phyloP scores from a whole-genome alignment of 2,113 vertebrate species.

The Thalassarche chlororhynchos region DNA sequence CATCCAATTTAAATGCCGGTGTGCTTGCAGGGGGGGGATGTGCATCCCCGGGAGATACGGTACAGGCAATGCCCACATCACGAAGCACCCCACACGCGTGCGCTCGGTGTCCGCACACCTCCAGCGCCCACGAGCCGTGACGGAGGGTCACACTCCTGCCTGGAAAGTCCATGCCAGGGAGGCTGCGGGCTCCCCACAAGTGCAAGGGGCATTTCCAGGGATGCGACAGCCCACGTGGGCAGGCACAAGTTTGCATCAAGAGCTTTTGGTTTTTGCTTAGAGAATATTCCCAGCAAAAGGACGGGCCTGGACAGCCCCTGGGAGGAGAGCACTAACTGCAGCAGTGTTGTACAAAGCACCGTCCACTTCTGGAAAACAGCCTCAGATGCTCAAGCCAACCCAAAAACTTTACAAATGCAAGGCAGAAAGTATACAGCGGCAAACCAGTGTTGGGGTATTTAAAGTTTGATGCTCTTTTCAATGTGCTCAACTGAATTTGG shows the following conservation, averaged over 20 bases:
- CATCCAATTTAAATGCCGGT: fast-evolving
- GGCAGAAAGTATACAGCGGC: not conserved
- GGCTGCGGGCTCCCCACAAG: not conserved
- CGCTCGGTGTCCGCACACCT: fast-evolving
- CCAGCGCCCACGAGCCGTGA: not conserved
- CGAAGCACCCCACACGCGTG: fast-evolving
- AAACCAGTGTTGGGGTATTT: fast-evolving
- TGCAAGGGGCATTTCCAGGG: not conserved
- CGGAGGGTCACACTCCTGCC: not conserved
- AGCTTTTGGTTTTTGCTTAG: not conserved
- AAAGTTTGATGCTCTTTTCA: not conserved
- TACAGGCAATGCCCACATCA: not conserved
- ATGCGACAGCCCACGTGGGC: fast-evolving
- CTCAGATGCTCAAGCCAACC: not conserved
- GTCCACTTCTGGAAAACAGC: not conserved
- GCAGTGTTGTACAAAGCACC: not conserved
- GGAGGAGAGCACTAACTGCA: not conserved
- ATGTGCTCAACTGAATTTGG: not conserved
- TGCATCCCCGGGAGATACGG: fast-evolving
- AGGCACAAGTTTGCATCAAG: not conserved
- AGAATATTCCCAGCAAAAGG: not conserved
- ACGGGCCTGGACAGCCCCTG: not conserved
- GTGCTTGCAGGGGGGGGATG: fast-evolving
- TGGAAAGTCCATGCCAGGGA: not conserved
- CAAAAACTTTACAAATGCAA: not conserved